phyloP scores from a whole-genome alignment of 2,888 invertebrate genomes.

The Fissipunctia ypsillon region DNA sequence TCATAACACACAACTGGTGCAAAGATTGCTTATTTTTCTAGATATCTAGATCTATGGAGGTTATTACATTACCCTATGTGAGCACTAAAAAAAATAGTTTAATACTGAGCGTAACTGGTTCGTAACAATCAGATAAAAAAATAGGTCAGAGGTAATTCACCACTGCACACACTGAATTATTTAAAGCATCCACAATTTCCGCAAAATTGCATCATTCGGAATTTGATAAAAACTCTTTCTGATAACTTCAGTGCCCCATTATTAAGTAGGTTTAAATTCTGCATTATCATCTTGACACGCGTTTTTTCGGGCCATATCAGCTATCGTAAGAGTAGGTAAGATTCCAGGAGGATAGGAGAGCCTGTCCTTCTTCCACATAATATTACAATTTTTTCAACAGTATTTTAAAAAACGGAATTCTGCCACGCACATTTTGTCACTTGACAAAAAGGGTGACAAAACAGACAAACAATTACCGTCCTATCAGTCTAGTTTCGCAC shows the following conservation, averaged over 20 bases:
- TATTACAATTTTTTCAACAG: too few species aligned
- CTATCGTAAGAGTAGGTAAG: background rate
- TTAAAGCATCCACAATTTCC: background rate
- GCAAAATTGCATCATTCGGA: constrained; percentile 41
- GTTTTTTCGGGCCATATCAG: constrained; percentile 5
- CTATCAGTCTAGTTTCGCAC: too few species aligned
- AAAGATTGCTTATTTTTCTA: background rate
- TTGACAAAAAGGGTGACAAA: too few species aligned
- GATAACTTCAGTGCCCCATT: constrained; percentile 17
- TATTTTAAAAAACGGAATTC: too few species aligned
- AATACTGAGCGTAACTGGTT: background rate
- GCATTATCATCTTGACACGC: constrained; percentile 27
- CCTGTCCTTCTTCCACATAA: too few species aligned
- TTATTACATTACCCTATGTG: background rate
- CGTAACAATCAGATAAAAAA: background rate
- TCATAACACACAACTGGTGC: too few species aligned
- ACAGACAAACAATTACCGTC: too few species aligned
- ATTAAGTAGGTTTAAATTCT: background rate
- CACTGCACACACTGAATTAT: background rate
- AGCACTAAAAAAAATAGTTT: background rate
- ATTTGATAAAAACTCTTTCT: background rate
- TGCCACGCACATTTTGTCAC: too few species aligned
- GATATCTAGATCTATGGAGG: background rate
- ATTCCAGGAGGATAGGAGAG: too few species aligned
- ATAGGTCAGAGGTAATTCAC: constrained; percentile 14